Evolutionary conservation across 2,888 invertebrate genomes (phyloP), one percentile per base, ranked within the genome.

Genomic region (Apamea sordens): DNA sequence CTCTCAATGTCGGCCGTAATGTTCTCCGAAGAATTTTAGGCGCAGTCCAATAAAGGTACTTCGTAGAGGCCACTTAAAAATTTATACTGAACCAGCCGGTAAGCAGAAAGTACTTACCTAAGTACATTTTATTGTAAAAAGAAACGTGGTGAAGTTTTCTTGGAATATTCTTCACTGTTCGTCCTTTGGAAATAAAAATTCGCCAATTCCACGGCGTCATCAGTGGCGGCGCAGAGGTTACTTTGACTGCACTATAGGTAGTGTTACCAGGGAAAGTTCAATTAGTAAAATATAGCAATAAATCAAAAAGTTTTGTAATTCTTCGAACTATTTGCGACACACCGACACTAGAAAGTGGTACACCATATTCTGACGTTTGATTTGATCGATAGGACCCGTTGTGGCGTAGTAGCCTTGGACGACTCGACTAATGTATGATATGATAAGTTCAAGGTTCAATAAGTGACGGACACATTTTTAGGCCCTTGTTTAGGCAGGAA

Each of bases 381-480:
- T 89, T 90, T 92, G 91, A 94, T 94, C 92, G 90, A 93, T 93
- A 90, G 85, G 75, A 81, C 78, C 83, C 74, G 86, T 89, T 89
- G 89, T 89, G 87, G 83, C 84, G 83, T 88, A 73, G 68, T 85
- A 89, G 86, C 94, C 93, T 94, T 92, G 91, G 86, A 85, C 78
- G 80, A 76, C 84, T 89, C 88, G 83, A 91, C 86, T 89, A 86
- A 88, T 88, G 85, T 71, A 71, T 83, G 83, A 87, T 90, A 89
- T 92, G 90, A 93, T 92, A 93, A 93, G 93, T 92, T 94, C 93
- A 94, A 91, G 93, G 94, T 89, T 91, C 81, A 68, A 72, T 61
- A 73, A 53, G 59, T 89, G 87, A 89, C 88, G 88, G 86, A 88
- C 84, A 80, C 70, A 86, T 84, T 86, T 83, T 80, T 71, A 71